Conservation (phyloP, 1,140 invertebrate genomes). For the Paraescarpia echinospica region DNA sequence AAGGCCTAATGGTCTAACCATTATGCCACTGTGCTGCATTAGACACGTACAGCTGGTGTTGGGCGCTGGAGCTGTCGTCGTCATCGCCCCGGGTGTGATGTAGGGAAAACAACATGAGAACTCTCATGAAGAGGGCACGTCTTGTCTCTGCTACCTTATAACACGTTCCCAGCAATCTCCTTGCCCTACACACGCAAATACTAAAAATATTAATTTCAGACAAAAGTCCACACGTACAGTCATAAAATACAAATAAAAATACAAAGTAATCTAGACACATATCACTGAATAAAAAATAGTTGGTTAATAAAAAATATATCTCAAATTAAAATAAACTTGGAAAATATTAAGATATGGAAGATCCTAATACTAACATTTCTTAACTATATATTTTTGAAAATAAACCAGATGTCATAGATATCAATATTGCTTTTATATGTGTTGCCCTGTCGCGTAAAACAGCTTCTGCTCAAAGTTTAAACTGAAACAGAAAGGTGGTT, state of each 20-base stretch:
- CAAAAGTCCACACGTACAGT: not conserved
- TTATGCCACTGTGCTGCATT: too few species aligned
- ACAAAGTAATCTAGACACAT: too few species aligned
- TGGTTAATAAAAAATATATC: not conserved
- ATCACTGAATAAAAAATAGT: too few species aligned
- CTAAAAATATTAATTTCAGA: not conserved
- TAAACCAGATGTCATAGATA: not conserved
- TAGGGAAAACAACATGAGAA: conserved; percentile 59
- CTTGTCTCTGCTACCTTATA: conserved; percentile 51
- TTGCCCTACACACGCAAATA: conserved; percentile 40
- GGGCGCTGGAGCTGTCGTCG: conserved; percentile 44
- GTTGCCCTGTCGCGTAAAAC: not conserved
- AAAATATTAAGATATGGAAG: not conserved
- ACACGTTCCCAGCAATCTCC: conserved; percentile 50
- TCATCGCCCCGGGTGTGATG: conserved; percentile 58
- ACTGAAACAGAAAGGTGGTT: too few species aligned
- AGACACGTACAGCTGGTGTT: conserved; percentile 53
- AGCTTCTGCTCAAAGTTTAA: not conserved
- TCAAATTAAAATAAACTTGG: too few species aligned
- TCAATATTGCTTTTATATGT: not conserved
- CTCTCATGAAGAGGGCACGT: conserved; percentile 56
- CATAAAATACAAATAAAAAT: conserved; percentile 1
- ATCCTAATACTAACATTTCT: not conserved
- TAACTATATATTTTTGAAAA: not conserved
- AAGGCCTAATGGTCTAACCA: too few species aligned